Conservation (phyloP, 2,113 vertebrate species). For the Elachura formosa region DNA sequence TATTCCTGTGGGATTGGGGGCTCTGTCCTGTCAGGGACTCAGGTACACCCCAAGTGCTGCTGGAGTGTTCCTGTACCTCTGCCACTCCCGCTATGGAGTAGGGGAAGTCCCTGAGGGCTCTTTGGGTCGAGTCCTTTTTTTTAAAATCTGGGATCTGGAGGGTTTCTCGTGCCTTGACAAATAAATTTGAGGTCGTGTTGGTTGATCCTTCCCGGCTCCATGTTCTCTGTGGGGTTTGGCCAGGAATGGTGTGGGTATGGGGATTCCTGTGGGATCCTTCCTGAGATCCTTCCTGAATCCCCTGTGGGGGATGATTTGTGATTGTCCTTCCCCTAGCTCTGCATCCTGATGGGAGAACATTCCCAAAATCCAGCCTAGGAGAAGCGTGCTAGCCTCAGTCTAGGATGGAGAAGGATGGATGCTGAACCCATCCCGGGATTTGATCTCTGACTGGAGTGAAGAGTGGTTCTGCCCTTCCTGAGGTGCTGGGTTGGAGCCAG, state of each 20-base stretch:
- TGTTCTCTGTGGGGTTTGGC: fast-evolving
- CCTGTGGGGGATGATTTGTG: background rate
- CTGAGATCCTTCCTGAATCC: too few species aligned
- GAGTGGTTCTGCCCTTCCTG: background rate
- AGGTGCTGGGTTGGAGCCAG: background rate
- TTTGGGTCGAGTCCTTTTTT: background rate
- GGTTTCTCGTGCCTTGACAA: constrained; percentile 39
- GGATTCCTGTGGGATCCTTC: background rate
- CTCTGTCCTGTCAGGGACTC: background rate
- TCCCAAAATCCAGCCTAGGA: background rate
- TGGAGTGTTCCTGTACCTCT: fast-evolving
- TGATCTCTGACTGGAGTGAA: fast-evolving
- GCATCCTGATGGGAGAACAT: background rate
- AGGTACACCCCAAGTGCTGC: background rate
- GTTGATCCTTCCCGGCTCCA: background rate
- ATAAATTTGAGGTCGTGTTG: constrained; percentile 57
- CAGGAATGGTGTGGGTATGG: fast-evolving
- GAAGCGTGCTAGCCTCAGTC: background rate
- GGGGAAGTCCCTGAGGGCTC: background rate
- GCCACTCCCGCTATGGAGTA: fast-evolving
- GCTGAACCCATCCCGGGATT: background rate
- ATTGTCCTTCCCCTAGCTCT: background rate
- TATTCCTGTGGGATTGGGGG: background rate
- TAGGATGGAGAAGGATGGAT: background rate
- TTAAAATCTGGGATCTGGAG: constrained; percentile 36